Evolutionary conservation across 1,140 invertebrate species (phyloP), one percentile per base, ranked within the genome.

Genomic region (Drosophila melanica): DNA sequence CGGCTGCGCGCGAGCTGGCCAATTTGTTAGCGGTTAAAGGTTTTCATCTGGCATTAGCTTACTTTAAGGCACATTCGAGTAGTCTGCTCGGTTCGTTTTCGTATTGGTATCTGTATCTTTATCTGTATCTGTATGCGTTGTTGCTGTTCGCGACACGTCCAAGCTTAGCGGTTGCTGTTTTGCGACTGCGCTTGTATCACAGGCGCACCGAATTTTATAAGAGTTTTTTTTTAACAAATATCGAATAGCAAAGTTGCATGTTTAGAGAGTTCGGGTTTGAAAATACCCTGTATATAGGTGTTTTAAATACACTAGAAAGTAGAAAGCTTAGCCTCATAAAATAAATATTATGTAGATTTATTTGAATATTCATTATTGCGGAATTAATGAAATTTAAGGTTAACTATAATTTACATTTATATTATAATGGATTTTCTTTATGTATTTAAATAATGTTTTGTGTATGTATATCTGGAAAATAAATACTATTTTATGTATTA

Each of bases 151-250:
- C 82, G 82, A 86, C 84, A 86, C 79, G 84, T 77, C 84, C 69
- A 69, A 76, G 77, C 84, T 54, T 47, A 77, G 63, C 63, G 65
- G 54, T 82, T 84, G 84, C 72, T 57, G 79, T 58, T 74, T 74
- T 75, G 66, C 84, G 79, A 87, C 84, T 87, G 80, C 79, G 77
- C 77, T 69, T 65, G 67, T 57, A 64, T 68, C 79, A 62, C 76
- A 74, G 47, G 44, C 79, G 54, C 79, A 90, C 57, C 77, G 72
- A 84, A 87, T 67, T 87, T 87, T 87, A 87, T 87, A 84, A 87
- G 84, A 87, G 84, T 73, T 47, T 37, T 48, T 72, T 55, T 45
- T 23, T n/a, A 48, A 41, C 48, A 67, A 60, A 64, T 57, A 60
- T 71, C 45, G 51, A 44, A 47, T 41, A 42, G 53, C 50, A 47